Evolutionary conservation across 2,113 vertebrate species (phyloP).

Genomic region (Bujurquina vittata): DNA sequence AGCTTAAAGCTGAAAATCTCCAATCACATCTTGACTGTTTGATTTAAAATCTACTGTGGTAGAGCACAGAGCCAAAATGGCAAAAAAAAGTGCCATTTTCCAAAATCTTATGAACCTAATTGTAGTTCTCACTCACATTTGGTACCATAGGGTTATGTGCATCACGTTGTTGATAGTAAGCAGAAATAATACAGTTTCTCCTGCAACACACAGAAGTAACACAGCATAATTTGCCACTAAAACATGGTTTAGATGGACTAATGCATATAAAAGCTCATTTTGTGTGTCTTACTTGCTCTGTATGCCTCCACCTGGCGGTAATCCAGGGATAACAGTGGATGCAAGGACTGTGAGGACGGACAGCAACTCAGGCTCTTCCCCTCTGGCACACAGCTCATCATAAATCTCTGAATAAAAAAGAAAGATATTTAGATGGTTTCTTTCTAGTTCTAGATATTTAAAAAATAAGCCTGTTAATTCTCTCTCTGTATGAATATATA

Average conservation of each 20-base stretch:
- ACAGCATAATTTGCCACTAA: neutral
- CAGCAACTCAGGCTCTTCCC: conserved; percentile 78
- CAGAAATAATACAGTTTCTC: conserved; percentile 83
- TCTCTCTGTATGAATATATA: too few species aligned
- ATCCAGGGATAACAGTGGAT: conserved; percentile 77
- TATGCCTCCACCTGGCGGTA: conserved; percentile 86
- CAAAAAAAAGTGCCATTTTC: neutral
- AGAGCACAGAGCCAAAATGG: neutral
- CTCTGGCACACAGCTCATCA: conserved; percentile 71
- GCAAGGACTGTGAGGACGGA: conserved; percentile 81
- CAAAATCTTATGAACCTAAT: neutral
- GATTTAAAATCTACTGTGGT: neutral
- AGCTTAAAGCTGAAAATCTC: neutral
- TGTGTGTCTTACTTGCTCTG: conserved; percentile 83
- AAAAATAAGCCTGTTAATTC: neutral
- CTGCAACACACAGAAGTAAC: conserved; percentile 64
- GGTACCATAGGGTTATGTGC: conserved; percentile 63
- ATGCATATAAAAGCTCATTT: neutral
- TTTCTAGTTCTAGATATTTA: neutral
- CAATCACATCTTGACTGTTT: neutral
- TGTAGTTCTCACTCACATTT: conserved; percentile 66
- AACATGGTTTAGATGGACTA: neutral
- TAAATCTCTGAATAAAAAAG: conserved; percentile 79
- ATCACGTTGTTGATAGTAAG: conserved; percentile 81
- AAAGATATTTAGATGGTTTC: conserved; percentile 3